Evolutionary conservation across 2,888 invertebrate genomes (phyloP).

Genomic region (Helleia helle): DNA sequence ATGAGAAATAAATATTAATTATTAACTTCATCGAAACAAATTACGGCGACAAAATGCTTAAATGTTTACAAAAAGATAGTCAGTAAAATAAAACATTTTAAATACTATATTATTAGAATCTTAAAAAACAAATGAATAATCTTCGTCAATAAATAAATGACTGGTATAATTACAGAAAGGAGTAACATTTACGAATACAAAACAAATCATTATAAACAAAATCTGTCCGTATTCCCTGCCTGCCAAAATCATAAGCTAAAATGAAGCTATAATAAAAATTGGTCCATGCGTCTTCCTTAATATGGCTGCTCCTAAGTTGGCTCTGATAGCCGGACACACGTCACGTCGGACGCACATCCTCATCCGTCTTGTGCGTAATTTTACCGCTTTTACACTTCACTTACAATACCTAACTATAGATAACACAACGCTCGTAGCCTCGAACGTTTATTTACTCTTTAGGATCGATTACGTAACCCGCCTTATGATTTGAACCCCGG

Average conservation of each 20-base stretch:
- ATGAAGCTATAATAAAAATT: conserved; percentile 10
- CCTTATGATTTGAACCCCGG: conserved; percentile 30
- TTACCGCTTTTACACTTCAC: conserved; percentile 43
- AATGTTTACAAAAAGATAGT: no score
- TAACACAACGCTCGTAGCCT: conserved; percentile 36
- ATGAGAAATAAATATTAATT: no score
- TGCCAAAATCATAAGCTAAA: conserved; percentile 11
- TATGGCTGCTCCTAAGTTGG: conserved; percentile 40
- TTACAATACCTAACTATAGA: conserved; percentile 27
- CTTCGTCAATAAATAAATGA: no score
- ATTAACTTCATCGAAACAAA: no score
- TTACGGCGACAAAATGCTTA: no score
- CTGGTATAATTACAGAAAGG: no score
- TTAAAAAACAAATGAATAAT: no score
- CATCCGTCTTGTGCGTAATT: conserved; percentile 42
- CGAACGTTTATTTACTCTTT: conserved; percentile 41
- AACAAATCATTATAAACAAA: no score
- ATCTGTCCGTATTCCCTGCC: not conserved
- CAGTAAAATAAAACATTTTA: no score
- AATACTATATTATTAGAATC: no score
- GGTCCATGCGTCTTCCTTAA: conserved; percentile 17
- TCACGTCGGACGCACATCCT: conserved; percentile 65
- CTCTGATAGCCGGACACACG: conserved; percentile 44
- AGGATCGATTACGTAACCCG: conserved; percentile 48
- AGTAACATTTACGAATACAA: not conserved